A percentile compares a stretch with the other conserved stretches of the same genome.
phyloP scores from a whole-genome alignment of 2,888 invertebrate genomes.

The Clusia tigrina region DNA sequence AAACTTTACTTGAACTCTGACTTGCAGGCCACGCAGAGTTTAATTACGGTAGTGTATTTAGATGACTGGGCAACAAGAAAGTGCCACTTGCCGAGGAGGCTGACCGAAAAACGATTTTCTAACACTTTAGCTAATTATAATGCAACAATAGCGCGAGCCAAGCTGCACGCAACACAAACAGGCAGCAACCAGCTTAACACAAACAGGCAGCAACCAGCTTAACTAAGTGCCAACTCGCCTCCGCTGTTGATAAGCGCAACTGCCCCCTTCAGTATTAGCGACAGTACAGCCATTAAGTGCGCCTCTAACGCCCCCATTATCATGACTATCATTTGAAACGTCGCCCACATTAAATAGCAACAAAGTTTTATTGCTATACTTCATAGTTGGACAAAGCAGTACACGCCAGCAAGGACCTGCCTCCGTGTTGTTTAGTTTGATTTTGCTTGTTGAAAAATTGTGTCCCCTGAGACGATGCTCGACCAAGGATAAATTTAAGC shows the following conservation, averaged over 20 bases:
- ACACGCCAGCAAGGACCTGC: too few species aligned
- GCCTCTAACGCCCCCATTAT: background rate
- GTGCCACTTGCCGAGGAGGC: too few species aligned
- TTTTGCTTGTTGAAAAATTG: background rate
- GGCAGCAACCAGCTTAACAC: slow-evolving; percentile 17
- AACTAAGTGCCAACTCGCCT: background rate
- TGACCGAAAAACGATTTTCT: slow-evolving; percentile 11
- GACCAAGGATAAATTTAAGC: too few species aligned
- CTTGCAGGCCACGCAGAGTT: slow-evolving; percentile 16
- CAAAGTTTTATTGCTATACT: background rate
- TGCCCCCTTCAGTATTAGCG: background rate
- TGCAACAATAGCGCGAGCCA: background rate
- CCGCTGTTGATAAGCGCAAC: background rate
- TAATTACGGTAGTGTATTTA: background rate
- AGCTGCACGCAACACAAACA: background rate
- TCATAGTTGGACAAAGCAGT: background rate
- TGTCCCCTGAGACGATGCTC: too few species aligned
- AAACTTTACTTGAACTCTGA: slow-evolving; percentile 6
- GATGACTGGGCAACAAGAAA: too few species aligned
- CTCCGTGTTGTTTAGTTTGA: background rate
- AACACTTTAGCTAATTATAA: slow-evolving; percentile 28
- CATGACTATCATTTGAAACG: background rate
- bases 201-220: slow-evolving; percentile 9
- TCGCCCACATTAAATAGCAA: background rate
- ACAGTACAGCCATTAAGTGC: too few species aligned